Base-by-base conservation (phyloP, 2,113 vertebrate species). In the Pteruthius melanotis region DNA sequence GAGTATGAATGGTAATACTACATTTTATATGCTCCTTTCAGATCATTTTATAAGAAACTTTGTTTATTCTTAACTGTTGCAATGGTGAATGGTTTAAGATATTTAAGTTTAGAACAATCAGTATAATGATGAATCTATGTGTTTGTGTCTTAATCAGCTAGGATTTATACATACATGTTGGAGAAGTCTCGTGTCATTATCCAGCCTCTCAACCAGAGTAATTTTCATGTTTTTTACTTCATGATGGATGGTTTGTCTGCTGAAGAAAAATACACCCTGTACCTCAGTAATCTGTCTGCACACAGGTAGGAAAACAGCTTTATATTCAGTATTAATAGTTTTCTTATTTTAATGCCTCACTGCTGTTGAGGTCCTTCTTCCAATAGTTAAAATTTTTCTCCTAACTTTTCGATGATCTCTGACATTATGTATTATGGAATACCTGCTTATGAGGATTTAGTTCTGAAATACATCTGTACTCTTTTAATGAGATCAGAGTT, bases 171-270 rank as follows among this genome's bases (percentile, higher is more conserved):
- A 6, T 99, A 99, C 76, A 99, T 99, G 98, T 97, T 99, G 97
- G 99, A 99, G 98, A 99, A 99, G 97, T 98, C 98, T 39, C 98
- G 98, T 54, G 97, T 99, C 22, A 78, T 99, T 93, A 95, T 93
- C 42, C 97, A 97, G 35, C 97, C 97, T 70, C 97, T 96, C 70
- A 98, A 98, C 47, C 99, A 99, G 90, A 98, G 98, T 91, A 99
- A 98, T 96, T 99, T 99, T 91, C 98, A 97, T 95, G 95, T 99
- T 95, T 99, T 99, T 98, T 98, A 98, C 94, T 94, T 99, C 97
- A 97, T 99, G 98, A 98, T 98, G 96, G 99, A 99, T 69, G 99
- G 99, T 10, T 89, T 99, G 66, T 98, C 98, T 35, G 85, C 98
- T 16, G 99, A 99, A 86, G 99, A 99, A 94, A 99, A 98, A 97